Evolutionary conservation across 2,888 invertebrate species (phyloP).

Genomic region (Linyphia triangularis): DNA sequence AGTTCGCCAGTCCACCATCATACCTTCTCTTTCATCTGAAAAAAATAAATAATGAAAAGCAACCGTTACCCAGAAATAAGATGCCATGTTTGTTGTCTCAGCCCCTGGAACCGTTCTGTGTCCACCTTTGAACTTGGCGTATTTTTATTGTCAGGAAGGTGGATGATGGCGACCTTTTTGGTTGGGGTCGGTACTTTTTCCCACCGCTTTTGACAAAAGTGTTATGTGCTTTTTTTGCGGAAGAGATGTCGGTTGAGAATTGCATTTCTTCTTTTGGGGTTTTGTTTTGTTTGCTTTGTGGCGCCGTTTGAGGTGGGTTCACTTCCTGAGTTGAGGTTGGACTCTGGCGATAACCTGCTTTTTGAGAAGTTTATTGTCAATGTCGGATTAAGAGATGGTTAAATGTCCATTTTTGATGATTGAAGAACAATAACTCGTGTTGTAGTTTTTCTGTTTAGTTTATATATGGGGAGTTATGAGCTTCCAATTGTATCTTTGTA

Average conservation of each 20-base stretch:
- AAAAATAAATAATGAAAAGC: not conserved
- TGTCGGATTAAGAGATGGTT: no score
- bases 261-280: not conserved
- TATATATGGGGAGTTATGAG: no score
- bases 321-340: not conserved
- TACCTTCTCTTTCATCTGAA: not conserved
- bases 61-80: constrained; percentile 43
- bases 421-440: no score
- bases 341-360: not conserved
- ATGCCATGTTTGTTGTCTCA: constrained; percentile 37
- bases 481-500: no score
- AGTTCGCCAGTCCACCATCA: not conserved
- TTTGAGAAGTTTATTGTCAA: no score
- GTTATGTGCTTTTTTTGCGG: constrained; percentile 19
- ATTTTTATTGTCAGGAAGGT: constrained; percentile 48
- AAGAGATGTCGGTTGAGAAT: constrained; percentile 15
- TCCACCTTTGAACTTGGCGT: constrained; percentile 48
- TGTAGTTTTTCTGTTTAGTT: no score
- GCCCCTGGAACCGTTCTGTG: not conserved
- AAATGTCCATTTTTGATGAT: no score
- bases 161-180: constrained; percentile 21
- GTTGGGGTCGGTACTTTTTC: constrained; percentile 31
- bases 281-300: constrained; percentile 20
- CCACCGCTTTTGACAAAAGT: constrained; percentile 36
- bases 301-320: not conserved